Conservation (phyloP, 2,113 vertebrate genomes). For the Varanus komodoensis region DNA sequence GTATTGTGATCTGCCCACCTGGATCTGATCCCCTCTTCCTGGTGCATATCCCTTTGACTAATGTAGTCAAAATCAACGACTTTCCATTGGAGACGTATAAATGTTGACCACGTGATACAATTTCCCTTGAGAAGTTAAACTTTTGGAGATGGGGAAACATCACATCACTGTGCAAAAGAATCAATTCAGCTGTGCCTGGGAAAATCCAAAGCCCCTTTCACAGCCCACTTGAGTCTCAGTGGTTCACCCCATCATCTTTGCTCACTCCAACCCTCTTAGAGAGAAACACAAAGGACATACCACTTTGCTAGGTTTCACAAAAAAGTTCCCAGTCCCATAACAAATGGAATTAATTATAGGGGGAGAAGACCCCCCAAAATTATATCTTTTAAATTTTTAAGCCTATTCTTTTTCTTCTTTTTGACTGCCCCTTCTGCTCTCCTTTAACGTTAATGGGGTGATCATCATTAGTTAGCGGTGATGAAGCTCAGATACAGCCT, state of each 20-base stretch:
- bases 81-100: constrained; percentile 20
- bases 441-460: constrained; percentile 25
- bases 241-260: constrained; percentile 15
- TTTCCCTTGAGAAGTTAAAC: constrained; percentile 26
- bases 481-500: neutral
- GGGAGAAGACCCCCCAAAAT: neutral
- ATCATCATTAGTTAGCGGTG: neutral
- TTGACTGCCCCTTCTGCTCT: neutral
- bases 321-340: constrained; percentile 7
- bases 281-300: constrained; percentile 13
- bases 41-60: neutral
- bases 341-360: constrained; percentile 19
- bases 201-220: constrained; percentile 23
- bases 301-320: constrained; percentile 32
- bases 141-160: constrained; percentile 7
- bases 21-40: neutral
- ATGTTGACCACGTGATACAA: constrained; percentile 9
- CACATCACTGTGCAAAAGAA: neutral
- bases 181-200: neutral
- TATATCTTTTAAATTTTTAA: constrained; percentile 10
- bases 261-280: constrained; percentile 35
- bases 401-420: constrained; percentile 3
- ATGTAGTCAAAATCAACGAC: constrained; percentile 17
- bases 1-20: neutral
- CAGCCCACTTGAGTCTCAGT: constrained; percentile 21